These are phyloP conservation scores for Imbricaverruca yamaguchii DNA, from an alignment of 2,888 invertebrate species.

Conservation along the genomic window DNA sequence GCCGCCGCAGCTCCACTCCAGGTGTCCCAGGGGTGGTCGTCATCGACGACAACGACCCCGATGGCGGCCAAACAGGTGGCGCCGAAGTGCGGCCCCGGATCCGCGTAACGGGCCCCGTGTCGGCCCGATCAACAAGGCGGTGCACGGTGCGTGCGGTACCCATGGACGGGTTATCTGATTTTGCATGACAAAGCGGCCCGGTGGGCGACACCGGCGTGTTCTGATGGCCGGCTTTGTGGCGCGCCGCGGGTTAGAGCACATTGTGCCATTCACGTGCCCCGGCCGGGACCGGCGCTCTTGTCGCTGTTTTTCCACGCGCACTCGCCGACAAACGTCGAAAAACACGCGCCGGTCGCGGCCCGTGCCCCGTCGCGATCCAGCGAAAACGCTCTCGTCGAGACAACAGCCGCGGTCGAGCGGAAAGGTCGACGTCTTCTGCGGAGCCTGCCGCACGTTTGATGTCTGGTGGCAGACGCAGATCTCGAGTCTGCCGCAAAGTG, in stretches of 20 bases:
- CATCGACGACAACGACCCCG: too few relatives aligned
- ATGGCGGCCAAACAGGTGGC: neutral
- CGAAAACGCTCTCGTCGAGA: neutral
- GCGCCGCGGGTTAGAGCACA: constrained; percentile 1
- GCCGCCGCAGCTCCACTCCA: too few relatives aligned
- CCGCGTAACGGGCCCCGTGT: neutral
- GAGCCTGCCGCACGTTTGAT: neutral
- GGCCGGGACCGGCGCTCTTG: neutral
- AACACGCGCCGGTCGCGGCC: neutral
- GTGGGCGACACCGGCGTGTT: neutral
- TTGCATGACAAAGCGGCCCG: constrained; percentile 1
- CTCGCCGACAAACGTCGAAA: neutral
- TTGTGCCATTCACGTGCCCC: neutral
- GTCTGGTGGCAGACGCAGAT: too few relatives aligned
- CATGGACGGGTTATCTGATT: constrained; percentile 6
- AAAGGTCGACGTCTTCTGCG: neutral
- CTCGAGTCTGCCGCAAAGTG: too few relatives aligned
- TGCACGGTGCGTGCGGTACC: neutral
- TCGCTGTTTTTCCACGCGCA: neutral
- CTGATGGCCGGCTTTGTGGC: neutral
- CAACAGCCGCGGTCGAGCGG: neutral
- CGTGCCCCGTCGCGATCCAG: neutral
- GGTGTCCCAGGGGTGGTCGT: too few relatives aligned
- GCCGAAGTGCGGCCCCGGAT: neutral
- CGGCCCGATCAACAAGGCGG: neutral